Conservation (phyloP, 2,888 invertebrate genomes). For the Pocota personata region DNA sequence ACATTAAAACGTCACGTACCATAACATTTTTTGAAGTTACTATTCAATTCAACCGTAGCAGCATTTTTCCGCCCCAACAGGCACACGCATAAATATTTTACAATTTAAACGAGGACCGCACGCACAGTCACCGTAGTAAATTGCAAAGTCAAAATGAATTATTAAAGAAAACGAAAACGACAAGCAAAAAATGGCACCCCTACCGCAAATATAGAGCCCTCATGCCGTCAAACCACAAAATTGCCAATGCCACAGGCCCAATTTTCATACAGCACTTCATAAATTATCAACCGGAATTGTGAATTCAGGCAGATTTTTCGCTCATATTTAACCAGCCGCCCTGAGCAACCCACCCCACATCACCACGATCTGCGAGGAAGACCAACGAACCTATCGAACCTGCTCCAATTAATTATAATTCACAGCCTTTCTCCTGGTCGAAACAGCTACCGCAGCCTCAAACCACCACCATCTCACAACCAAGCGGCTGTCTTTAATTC, state of each 20-base stretch:
- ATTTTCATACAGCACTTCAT: slow-evolving; percentile 62
- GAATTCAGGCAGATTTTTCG: slow-evolving; percentile 67
- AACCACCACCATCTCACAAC: neutral
- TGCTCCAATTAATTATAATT: slow-evolving; percentile 71
- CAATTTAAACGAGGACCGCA: slow-evolving; percentile 32
- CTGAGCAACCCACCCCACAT: neutral
- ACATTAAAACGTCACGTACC: slow-evolving; percentile 39
- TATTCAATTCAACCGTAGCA: slow-evolving; percentile 35
- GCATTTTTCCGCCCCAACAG: slow-evolving; percentile 38
- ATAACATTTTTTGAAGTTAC: slow-evolving; percentile 28
- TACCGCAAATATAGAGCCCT: slow-evolving; percentile 1
- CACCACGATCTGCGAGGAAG: neutral
- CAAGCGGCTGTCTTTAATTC: slow-evolving; percentile 35
- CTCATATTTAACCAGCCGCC: slow-evolving; percentile 49
- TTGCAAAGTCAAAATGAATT: slow-evolving; percentile 57
- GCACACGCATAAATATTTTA: slow-evolving; percentile 49
- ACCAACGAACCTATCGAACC: slow-evolving; percentile 68
- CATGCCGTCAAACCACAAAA: slow-evolving; percentile 37
- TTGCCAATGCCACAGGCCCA: slow-evolving; percentile 41
- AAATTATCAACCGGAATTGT: slow-evolving; percentile 69
- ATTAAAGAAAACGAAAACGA: slow-evolving; percentile 50
- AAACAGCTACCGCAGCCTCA: neutral
- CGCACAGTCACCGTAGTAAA: slow-evolving; percentile 15
- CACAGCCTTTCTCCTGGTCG: slow-evolving; percentile 50
- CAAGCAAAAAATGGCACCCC: neutral